phyloP scores from a whole-genome alignment of 2,797 vertebrate genomes.

The Neoniphon sammara region DNA sequence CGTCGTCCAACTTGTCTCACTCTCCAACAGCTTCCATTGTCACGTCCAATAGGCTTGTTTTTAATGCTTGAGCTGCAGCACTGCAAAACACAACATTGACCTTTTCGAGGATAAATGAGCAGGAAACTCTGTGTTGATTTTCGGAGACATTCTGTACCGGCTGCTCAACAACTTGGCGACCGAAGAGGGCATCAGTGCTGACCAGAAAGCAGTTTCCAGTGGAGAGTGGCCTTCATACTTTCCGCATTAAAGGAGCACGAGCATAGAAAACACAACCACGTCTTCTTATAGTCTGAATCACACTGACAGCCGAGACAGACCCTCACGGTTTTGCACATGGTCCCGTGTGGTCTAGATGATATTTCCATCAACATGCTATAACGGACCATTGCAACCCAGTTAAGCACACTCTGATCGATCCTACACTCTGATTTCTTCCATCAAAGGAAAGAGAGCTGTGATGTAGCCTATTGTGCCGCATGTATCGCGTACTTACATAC shows the following conservation, averaged over 20 bases:
- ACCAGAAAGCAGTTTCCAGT: constrained; percentile 72
- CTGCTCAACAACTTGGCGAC: constrained; percentile 51
- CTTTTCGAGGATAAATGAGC: constrained; percentile 55
- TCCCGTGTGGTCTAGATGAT: constrained; percentile 12
- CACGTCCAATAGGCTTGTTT: constrained; percentile 37
- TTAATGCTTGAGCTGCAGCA: constrained; percentile 24
- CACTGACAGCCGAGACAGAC: constrained; percentile 39
- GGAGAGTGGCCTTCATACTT: constrained; percentile 60
- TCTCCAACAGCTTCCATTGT: constrained; percentile 35
- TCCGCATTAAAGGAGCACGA: constrained; percentile 68
- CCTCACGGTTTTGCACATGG: constrained; percentile 18
- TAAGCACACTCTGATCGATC: constrained; percentile 32
- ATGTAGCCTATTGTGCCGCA: neutral
- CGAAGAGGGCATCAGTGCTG: constrained; percentile 48
- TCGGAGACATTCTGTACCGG: constrained; percentile 56
- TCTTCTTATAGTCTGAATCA: constrained; percentile 46
- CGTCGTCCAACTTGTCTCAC: constrained; percentile 16
- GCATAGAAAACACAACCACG: constrained; percentile 41
- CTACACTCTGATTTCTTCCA: constrained; percentile 33
- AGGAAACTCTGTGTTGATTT: constrained; percentile 59
- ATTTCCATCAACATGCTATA: constrained; percentile 51
- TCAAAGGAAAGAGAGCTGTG: constrained; percentile 37
- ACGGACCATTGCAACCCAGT: constrained; percentile 22
- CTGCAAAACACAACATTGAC: constrained; percentile 55
- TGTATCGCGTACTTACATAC: constrained; percentile 5